A percentile compares a stretch with the other conserved stretches of the same genome.
These are phyloP conservation scores for Apis cerana DNA, from an alignment of 1,140 invertebrate species.

Conservation along the genomic window DNA sequence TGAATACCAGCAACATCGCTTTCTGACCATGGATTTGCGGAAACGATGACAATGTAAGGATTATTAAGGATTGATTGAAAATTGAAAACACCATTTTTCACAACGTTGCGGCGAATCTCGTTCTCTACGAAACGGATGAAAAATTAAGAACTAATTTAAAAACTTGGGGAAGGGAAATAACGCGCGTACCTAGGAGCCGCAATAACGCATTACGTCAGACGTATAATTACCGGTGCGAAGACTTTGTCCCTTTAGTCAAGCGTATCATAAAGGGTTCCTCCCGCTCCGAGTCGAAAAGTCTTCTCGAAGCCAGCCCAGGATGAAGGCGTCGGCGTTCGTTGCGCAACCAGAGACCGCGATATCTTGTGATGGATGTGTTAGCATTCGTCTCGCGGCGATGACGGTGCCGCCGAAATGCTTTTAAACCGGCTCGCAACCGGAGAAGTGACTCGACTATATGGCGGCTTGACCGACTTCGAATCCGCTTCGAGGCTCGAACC, in stretches of 20 bases:
- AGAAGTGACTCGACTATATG: constrained; percentile 42
- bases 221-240: constrained; percentile 31
- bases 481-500: constrained; percentile 4
- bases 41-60: too few species aligned
- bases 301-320: neutral
- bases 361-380: constrained; percentile 10
- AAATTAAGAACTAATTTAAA: constrained; percentile 14
- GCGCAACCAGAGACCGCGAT: neutral
- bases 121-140: too few species aligned
- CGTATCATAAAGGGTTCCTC: neutral
- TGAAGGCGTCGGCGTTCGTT: too few species aligned
- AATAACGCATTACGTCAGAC: constrained; percentile 38
- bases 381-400: neutral
- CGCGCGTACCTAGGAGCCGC: neutral
- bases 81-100: too few species aligned
- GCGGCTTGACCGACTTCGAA: constrained; percentile 54
- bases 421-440: constrained; percentile 20
- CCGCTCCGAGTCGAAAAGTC: neutral
- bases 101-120: too few species aligned
- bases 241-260: neutral
- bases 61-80: too few species aligned
- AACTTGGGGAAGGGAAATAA: neutral
- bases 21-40: too few species aligned
- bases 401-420: constrained; percentile 20
- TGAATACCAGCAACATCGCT: too few species aligned